phyloP scores from a whole-genome alignment of 2,888 invertebrate species.

The Phorcus lineatus region DNA sequence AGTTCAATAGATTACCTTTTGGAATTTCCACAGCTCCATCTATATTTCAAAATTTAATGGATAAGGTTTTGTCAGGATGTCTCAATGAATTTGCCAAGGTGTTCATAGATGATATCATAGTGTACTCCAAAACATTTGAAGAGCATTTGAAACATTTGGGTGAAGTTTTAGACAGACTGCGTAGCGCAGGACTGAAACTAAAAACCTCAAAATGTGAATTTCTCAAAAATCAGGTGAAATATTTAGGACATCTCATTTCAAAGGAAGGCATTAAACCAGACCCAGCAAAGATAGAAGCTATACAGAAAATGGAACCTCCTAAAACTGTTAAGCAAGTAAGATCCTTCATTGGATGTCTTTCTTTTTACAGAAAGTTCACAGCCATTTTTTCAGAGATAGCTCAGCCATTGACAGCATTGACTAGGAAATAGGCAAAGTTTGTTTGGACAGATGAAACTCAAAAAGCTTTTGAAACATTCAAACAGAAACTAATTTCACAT shows the following conservation, averaged over 20 bases:
- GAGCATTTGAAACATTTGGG: slow-evolving; percentile 25
- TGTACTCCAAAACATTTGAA: slow-evolving; percentile 4
- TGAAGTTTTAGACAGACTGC: slow-evolving; percentile 17
- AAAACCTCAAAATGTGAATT: slow-evolving; percentile 31
- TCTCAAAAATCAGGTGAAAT: slow-evolving; percentile 4
- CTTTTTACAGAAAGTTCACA: not conserved
- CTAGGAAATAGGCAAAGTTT: not conserved
- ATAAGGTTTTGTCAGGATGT: slow-evolving; percentile 21
- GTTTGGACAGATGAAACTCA: slow-evolving; percentile 15
- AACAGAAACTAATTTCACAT: slow-evolving; percentile 1
- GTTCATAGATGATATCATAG: slow-evolving; percentile 26
- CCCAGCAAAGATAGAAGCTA: not conserved
- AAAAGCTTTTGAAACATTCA: slow-evolving; percentile 10
- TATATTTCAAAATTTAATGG: slow-evolving; percentile 1
- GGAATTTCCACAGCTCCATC: slow-evolving; percentile 11
- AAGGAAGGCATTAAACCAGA: slow-evolving; percentile 16
- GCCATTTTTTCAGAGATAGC: not conserved
- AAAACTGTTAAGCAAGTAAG: not conserved
- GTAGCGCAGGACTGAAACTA: slow-evolving; percentile 27
- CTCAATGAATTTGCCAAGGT: slow-evolving; percentile 8
- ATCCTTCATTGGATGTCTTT: not conserved
- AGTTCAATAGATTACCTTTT: slow-evolving; percentile 3
- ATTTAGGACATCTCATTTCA: slow-evolving; percentile 28
- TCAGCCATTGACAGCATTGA: slow-evolving; percentile 1
- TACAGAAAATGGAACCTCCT: not conserved